Conservation (phyloP, 2,888 invertebrate species). For the Cactoblastis cactorum region DNA sequence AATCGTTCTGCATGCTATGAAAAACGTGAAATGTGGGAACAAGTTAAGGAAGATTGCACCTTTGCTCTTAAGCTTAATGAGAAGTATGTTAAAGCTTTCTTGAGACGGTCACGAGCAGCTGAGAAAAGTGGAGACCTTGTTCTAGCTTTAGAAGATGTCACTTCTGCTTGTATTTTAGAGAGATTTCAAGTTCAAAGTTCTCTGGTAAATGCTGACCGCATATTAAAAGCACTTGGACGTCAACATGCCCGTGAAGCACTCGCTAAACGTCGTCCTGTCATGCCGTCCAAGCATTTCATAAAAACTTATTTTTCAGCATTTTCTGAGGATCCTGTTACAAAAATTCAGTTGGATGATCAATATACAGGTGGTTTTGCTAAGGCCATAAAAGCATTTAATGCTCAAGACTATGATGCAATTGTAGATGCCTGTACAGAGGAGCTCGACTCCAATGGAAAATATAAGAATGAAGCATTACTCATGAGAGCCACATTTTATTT, state of each 20-base stretch:
- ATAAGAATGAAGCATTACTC: slow-evolving; percentile 85
- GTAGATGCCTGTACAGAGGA: slow-evolving; percentile 90
- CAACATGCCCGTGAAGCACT: slow-evolving; percentile 88
- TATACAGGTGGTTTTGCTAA: slow-evolving; percentile 82
- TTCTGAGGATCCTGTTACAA: slow-evolving; percentile 89
- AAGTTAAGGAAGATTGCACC: slow-evolving; percentile 92
- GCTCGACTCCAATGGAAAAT: slow-evolving; percentile 82
- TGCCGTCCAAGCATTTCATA: slow-evolving; percentile 93
- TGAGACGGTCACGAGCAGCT: slow-evolving; percentile 89
- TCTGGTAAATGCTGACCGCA: slow-evolving; percentile 90
- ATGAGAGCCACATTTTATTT: slow-evolving; percentile 91
- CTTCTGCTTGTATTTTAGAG: slow-evolving; percentile 94
- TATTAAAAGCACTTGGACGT: slow-evolving; percentile 89
- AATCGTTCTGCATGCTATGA: slow-evolving; percentile 98
- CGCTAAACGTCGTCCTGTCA: slow-evolving; percentile 82
- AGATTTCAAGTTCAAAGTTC: slow-evolving; percentile 90
- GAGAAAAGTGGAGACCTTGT: slow-evolving; percentile 90
- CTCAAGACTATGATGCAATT: slow-evolving; percentile 87
- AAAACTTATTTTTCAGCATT: slow-evolving; percentile 93
- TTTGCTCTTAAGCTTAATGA: slow-evolving; percentile 91
- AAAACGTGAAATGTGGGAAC: slow-evolving; percentile 90
- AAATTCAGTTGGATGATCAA: slow-evolving; percentile 66
- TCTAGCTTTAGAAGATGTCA: slow-evolving; percentile 93
- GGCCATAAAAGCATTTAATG: slow-evolving; percentile 84
- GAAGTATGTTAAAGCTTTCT: slow-evolving; percentile 92